These are phyloP conservation scores for Allophyes oxyacanthae DNA, from an alignment of 2,888 invertebrate species.

Conservation along the genomic window DNA sequence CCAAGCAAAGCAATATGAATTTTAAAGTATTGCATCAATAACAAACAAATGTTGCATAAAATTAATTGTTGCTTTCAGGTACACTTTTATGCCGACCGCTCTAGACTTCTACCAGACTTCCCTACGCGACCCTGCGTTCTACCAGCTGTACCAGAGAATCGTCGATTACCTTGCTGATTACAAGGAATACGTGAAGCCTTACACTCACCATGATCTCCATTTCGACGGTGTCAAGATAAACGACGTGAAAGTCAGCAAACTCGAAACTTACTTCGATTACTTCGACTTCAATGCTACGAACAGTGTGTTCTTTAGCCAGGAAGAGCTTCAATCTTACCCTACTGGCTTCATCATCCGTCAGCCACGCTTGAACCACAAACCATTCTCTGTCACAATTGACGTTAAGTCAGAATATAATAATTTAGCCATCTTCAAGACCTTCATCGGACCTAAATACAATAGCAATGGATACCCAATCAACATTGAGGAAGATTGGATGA, in stretches of 20 bases:
- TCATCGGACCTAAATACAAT: conserved; percentile 92
- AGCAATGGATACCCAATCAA: conserved; percentile 84
- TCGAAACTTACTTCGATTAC: conserved; percentile 91
- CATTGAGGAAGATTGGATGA: conserved; percentile 88
- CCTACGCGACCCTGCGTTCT: conserved; percentile 92
- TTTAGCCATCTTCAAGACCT: conserved; percentile 91
- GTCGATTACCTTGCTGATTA: conserved; percentile 89
- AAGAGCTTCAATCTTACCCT: conserved; percentile 73
- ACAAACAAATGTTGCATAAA: not conserved
- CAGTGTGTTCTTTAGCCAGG: conserved; percentile 72
- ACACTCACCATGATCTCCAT: conserved; percentile 88
- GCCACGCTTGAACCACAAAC: conserved; percentile 92
- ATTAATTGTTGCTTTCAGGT: conserved; percentile 63
- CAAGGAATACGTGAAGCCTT: conserved; percentile 89
- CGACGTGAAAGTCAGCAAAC: conserved; percentile 89
- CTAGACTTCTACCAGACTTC: conserved; percentile 91
- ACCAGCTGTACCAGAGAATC: conserved; percentile 91
- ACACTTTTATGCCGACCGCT: conserved; percentile 87
- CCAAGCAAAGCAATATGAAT: not conserved
- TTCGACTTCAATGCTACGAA: conserved; percentile 91
- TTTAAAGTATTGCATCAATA: not conserved
- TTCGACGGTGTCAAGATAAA: conserved; percentile 90
- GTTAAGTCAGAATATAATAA: conserved; percentile 89
- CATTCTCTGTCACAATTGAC: conserved; percentile 90
- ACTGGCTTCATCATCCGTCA: conserved; percentile 89